Conservation (phyloP, 2,113 vertebrate species). For the Noturus placidus region DNA sequence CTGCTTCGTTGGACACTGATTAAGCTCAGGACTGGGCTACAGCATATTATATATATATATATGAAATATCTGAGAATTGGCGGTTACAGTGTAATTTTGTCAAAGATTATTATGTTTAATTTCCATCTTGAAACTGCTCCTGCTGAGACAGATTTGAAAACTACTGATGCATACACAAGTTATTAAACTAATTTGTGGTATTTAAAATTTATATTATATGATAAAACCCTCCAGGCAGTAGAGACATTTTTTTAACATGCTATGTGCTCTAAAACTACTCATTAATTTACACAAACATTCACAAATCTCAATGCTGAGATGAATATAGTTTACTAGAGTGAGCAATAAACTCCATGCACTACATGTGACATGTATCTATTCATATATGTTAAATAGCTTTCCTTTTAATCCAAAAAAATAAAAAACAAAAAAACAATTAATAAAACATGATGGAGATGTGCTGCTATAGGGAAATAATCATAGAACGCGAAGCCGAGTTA, state of each 20-base stretch:
- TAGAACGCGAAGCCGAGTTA: background rate
- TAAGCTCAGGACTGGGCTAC: background rate
- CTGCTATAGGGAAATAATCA: background rate
- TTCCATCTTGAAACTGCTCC: background rate
- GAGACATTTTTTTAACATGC: background rate
- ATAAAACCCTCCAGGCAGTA: background rate
- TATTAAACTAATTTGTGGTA: constrained; percentile 15
- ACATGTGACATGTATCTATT: background rate
- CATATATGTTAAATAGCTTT: background rate
- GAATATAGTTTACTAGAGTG: background rate
- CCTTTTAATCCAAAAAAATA: too few relatives aligned
- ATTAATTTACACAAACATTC: background rate
- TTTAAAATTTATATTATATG: constrained; percentile 10
- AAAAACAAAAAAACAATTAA: too few relatives aligned
- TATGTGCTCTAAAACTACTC: background rate
- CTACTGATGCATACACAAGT: background rate
- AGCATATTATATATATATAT: too few relatives aligned
- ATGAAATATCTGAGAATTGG: background rate
- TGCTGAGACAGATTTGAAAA: constrained; percentile 3
- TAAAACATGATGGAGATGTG: background rate
- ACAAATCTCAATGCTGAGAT: background rate
- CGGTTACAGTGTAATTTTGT: constrained; percentile 5
- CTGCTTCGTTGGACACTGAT: constrained; percentile 18
- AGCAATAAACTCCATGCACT: background rate
- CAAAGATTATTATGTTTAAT: background rate